Base-by-base conservation (phyloP, 1,140 invertebrate species). In the Galleria mellonella region DNA sequence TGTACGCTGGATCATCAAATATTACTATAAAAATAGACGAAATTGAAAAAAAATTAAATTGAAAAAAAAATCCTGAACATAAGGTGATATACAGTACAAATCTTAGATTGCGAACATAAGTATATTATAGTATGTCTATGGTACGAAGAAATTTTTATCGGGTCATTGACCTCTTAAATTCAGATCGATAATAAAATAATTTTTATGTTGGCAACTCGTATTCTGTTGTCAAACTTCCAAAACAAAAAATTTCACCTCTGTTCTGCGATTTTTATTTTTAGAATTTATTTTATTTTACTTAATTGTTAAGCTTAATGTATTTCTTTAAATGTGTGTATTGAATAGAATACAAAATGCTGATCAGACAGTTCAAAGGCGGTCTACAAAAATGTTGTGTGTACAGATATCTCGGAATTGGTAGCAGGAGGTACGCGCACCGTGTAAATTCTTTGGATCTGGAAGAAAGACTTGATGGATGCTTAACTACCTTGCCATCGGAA, bases 401-500 rank as follows among this genome's bases (percentile, higher is more conserved):
- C 47, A 75, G 56, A 45, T 53, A 47, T 48, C 47, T 66, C 27
- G 49, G 57, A 12, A 38, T 60, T 29, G 58, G 50, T 11, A 45
- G 32, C 29, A 59, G 70, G 42, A 46, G 51, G 13, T 56, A 72
- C 38, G 63, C 76, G 4, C 72, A 52, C 52, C 50, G 53, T 7
- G 30, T 76, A 45, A 62, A 77, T 58, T 51, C 41, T 30, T 52
- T 76, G 31, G 66, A 75, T 55, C 56, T 69, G 13, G 61, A 71
- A 52, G 72, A 81, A 37, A 63, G 50, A 41, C 51, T 81, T 15
- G 60, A 66, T 32, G 67, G 65, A 23, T 81, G 75, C 47, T 47
- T 83, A 29, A 57, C 60, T 11, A 47, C 52, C 9, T 54, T 81
- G 28, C 76, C 76, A 2, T 39, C 76, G 38, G 79, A 90, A 65